Evolutionary conservation across 2,113 vertebrate genomes (phyloP), one percentile per base, ranked within the genome.

Genomic region (Sinocyclocheilus anophthalmus): DNA sequence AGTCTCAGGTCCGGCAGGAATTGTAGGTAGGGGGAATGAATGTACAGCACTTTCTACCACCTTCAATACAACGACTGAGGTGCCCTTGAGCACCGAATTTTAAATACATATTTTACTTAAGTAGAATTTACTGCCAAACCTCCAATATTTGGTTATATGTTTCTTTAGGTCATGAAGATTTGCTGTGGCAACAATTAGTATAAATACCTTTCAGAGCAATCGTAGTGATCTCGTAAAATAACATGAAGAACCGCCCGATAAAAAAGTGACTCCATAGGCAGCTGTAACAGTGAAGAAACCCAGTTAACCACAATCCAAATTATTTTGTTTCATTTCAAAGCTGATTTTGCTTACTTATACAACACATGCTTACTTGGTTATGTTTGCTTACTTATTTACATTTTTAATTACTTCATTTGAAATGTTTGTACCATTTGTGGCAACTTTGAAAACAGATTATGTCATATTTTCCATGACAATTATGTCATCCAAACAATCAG

Each of bases 181-280:
- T 59, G 7, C 57, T 22, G 57, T 59, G 8, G 20, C 57, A 59
- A 59, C 57, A 59, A 22, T 22, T 9, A n/a, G 20, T n/a, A 22
- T 10, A 59, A 30, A 72, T 93, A 99, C 98, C 98, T 98, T 96
- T 96, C 97, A 86, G 93, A 93, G 89, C 95, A 92, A 90, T 95
- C 91, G 87, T 97, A 99, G 65, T 93, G 96, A 91, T 99, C 97
- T 93, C 95, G 95, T 89, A 98, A 94, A 91, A 99, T 98, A 86
- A 97, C 96, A 72, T 99, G 98, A 80, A 99, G 96, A 53, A 99
- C 96, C 1, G 98, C 98, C 89, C 98, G 95, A 93, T 96, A 99
- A 93, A 99, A 99, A 88, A 99, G 92, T 42, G 98, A 99, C 90
- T 99, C 96, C 87, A 95, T 96, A 87, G 97, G 95, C 83, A 99